Conservation (phyloP, 1,140 invertebrate genomes). For the Zophobas morio region DNA sequence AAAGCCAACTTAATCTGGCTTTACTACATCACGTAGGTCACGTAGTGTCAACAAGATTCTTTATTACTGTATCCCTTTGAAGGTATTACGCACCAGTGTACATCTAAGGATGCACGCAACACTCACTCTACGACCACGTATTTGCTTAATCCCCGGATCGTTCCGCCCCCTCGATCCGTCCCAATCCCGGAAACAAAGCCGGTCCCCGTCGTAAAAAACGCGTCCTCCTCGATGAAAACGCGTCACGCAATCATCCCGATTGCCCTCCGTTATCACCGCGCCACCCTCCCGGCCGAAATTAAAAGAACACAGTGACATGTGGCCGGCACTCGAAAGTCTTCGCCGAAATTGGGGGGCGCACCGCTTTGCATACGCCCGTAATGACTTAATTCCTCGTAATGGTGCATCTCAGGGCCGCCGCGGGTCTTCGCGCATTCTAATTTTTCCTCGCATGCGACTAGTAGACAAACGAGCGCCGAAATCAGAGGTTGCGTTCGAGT, state of each 20-base stretch:
- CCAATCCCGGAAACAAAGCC: slow-evolving; percentile 59
- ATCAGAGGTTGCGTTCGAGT: slow-evolving; percentile 14
- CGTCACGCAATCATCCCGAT: slow-evolving; percentile 63
- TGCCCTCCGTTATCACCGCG: slow-evolving; percentile 44
- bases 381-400: slow-evolving; percentile 15
- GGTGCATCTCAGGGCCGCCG: slow-evolving; percentile 5
- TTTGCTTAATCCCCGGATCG: too few species aligned
- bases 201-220: slow-evolving; percentile 62
- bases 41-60: too few species aligned
- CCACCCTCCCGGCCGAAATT: slow-evolving; percentile 49
- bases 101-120: too few species aligned
- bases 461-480: slow-evolving; percentile 6
- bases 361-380: slow-evolving; percentile 21
- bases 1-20: too few species aligned
- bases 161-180: not conserved
- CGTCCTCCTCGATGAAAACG: slow-evolving; percentile 60
- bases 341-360: slow-evolving; percentile 12
- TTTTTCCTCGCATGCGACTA: slow-evolving; percentile 5
- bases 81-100: too few species aligned
- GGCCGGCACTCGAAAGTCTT: slow-evolving; percentile 52
- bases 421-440: not conserved
- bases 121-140: too few species aligned
- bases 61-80: too few species aligned
- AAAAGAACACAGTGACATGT: slow-evolving; percentile 57
- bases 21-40: too few species aligned